A percentile compares a stretch with the other conserved stretches of the same genome.
Conservation (phyloP, 2,797 vertebrate species). For the Glyptemys insculpta region DNA sequence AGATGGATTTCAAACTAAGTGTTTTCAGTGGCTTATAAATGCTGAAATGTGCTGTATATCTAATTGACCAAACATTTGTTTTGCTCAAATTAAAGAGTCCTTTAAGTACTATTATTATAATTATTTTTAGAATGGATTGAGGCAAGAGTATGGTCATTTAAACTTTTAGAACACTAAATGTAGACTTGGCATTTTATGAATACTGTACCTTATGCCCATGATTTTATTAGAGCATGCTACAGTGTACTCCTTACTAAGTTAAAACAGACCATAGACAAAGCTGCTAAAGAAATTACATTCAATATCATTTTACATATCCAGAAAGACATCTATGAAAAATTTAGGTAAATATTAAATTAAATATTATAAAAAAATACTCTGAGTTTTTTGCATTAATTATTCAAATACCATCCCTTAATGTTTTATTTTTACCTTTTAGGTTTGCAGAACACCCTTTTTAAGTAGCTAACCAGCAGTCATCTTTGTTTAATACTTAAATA, state of each 20-base stretch:
- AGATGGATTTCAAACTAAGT: not conserved
- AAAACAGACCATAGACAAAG: slow-evolving; percentile 21
- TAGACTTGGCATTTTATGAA: not conserved
- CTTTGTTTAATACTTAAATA: slow-evolving; percentile 77
- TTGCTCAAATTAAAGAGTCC: not conserved
- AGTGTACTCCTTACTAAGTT: not conserved
- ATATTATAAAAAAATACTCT: slow-evolving; percentile 69
- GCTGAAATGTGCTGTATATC: not conserved
- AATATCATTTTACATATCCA: slow-evolving; percentile 49
- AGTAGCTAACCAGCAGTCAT: slow-evolving; percentile 76
- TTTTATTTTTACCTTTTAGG: slow-evolving; percentile 55
- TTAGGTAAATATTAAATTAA: slow-evolving; percentile 81
- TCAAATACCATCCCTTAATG: slow-evolving; percentile 73
- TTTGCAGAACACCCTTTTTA: slow-evolving; percentile 80
- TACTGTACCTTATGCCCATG: not conserved
- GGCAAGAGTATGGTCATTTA: not conserved
- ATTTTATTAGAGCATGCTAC: slow-evolving; percentile 31
- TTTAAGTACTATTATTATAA: not conserved
- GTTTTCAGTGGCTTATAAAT: not conserved
- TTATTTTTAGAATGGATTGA: not conserved
- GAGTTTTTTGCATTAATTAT: slow-evolving; percentile 79
- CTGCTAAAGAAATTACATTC: slow-evolving; percentile 38
- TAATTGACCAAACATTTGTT: not conserved
- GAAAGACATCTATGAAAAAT: slow-evolving; percentile 52
- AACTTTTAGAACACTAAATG: not conserved